Percentiles rank a stretch among this genome's conserved stretches.
Evolutionary conservation across 2,113 vertebrate genomes (phyloP).

Genomic region (Cyphomyrus plagiostoma): DNA sequence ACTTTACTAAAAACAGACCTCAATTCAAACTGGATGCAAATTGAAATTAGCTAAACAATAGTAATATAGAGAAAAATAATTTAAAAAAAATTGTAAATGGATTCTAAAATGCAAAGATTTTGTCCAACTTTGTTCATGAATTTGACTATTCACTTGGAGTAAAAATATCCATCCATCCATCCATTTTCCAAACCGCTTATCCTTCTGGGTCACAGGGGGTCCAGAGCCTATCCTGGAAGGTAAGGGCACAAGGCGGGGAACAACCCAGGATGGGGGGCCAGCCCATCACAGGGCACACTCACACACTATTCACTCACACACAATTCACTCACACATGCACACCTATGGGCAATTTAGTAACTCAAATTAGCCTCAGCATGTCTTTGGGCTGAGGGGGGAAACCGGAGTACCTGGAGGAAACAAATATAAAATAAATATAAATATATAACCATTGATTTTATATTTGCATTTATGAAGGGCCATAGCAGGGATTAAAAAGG

Average conservation of each 20-base stretch:
- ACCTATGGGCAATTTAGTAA: too few relatives aligned
- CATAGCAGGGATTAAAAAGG: not conserved
- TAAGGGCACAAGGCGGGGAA: too few relatives aligned
- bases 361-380: too few relatives aligned
- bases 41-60: not conserved
- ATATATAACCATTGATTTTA: not conserved
- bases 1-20: not conserved
- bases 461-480: not conserved
- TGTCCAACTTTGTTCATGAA: not conserved
- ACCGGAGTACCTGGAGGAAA: too few relatives aligned
- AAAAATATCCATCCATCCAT: not conserved
- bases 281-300: too few relatives aligned
- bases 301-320: too few relatives aligned
- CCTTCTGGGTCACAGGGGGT: too few relatives aligned
- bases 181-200: too few relatives aligned
- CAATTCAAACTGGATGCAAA: not conserved
- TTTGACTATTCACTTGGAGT: not conserved
- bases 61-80: not conserved
- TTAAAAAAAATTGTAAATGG: not conserved
- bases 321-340: too few relatives aligned
- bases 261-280: too few relatives aligned
- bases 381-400: too few relatives aligned
- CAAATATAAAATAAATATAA: not conserved
- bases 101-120: not conserved
- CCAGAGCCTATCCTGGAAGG: too few relatives aligned